These are phyloP conservation scores for Holacanthus passer DNA, from an alignment of 2,113 vertebrate species.

Conservation along the genomic window DNA sequence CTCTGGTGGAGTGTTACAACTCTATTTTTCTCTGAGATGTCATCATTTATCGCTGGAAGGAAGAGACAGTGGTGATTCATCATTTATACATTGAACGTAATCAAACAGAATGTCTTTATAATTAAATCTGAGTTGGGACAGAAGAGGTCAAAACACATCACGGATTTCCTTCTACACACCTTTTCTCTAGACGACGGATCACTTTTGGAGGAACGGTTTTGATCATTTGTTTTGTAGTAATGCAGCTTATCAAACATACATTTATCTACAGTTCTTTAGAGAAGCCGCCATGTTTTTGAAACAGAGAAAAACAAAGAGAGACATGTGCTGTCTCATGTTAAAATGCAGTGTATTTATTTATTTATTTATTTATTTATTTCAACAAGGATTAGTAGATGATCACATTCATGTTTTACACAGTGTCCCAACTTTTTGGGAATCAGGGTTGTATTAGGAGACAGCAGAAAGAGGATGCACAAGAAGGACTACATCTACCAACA, in stretches of 20 bases:
- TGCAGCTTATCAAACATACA: not conserved
- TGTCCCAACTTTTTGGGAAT: too few species aligned
- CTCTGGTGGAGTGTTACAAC: slow-evolving; percentile 15
- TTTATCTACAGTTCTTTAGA: not conserved
- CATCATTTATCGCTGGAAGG: slow-evolving; percentile 13
- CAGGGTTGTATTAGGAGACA: too few species aligned
- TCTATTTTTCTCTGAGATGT: slow-evolving; percentile 18
- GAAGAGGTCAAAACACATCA: slow-evolving; percentile 23
- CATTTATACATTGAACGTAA: slow-evolving; percentile 10
- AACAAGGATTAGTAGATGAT: too few species aligned
- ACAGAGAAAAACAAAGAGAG: not conserved
- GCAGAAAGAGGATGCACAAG: too few species aligned
- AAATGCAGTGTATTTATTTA: not conserved
- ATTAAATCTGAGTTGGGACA: too few species aligned
- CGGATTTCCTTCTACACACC: not conserved
- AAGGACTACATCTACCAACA: not conserved
- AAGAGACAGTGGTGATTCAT: slow-evolving; percentile 22
- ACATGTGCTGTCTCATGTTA: not conserved
- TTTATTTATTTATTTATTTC: not conserved
- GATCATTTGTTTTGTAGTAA: not conserved
- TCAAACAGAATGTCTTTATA: slow-evolving; percentile 30
- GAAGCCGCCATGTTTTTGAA: not conserved
- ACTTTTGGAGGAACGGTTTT: not conserved
- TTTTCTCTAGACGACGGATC: not conserved
- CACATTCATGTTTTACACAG: too few species aligned